These are phyloP conservation scores for Gortyna flavago DNA, from an alignment of 2,888 invertebrate genomes.

Conservation along the genomic window DNA sequence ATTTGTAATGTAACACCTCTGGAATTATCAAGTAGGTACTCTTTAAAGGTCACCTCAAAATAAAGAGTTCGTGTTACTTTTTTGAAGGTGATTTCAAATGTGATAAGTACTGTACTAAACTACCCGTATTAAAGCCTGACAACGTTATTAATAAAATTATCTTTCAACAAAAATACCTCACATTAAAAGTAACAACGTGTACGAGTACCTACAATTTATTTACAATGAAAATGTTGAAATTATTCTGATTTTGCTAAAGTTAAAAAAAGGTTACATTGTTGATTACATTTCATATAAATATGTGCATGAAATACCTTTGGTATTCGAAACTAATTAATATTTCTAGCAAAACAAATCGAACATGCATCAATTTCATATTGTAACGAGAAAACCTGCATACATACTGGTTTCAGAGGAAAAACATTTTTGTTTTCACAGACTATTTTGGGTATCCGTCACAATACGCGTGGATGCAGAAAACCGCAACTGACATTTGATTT, in stretches of 20 bases:
- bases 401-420: conserved; percentile 12
- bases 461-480: conserved; percentile 11
- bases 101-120: background rate
- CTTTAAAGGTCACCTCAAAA: conserved; percentile 16
- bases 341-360: conserved; percentile 18
- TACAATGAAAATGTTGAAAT: background rate
- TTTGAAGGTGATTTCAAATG: conserved; percentile 22
- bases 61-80: conserved; percentile 18
- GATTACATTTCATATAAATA: conserved; percentile 17
- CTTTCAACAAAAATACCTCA: background rate
- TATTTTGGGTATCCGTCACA: conserved; percentile 8
- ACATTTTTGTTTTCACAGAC: conserved; percentile 14
- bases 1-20: conserved; percentile 34
- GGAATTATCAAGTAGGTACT: conserved; percentile 46
- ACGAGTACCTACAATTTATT: background rate
- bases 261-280: background rate
- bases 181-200: background rate
- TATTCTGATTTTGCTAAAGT: background rate
- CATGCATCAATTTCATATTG: conserved; percentile 23
- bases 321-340: conserved; percentile 22
- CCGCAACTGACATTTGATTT: conserved; percentile 10
- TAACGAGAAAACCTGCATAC: conserved; percentile 49
- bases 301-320: conserved; percentile 12
- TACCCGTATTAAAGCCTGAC: background rate
- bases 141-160: background rate